Evolutionary conservation across 2,888 invertebrate species (phyloP).

Genomic region (Plebejus anna): DNA sequence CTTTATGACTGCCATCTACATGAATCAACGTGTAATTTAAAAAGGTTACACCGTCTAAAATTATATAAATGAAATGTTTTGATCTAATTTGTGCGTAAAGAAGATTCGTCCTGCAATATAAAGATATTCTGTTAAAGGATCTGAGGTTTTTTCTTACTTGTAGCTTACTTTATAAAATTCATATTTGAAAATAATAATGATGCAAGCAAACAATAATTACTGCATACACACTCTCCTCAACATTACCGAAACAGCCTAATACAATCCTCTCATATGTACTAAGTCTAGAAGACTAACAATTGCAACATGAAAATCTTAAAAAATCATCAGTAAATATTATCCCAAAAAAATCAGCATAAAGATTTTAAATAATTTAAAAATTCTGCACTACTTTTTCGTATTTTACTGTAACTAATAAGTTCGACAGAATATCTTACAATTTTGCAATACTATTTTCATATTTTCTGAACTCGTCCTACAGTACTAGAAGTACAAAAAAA

Average conservation of each 20-base stretch:
- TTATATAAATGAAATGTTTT: neutral
- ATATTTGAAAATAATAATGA: too few species aligned
- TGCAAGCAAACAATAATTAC: too few species aligned
- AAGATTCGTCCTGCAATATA: neutral
- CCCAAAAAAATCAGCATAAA: neutral
- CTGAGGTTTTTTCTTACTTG: neutral
- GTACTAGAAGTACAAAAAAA: too few species aligned
- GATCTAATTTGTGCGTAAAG: neutral
- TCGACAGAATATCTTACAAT: too few species aligned
- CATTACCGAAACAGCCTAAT: neutral
- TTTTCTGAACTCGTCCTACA: neutral
- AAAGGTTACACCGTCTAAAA: neutral
- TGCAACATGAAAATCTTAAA: neutral
- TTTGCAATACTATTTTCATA: neutral
- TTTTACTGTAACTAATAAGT: neutral
- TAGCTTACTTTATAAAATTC: neutral
- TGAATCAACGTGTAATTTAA: slow-evolving; percentile 5
- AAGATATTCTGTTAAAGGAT: neutral
- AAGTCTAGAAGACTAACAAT: neutral
- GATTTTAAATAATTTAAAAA: neutral
- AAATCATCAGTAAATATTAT: neutral
- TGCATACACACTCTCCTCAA: too few species aligned
- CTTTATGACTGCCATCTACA: slow-evolving; percentile 13
- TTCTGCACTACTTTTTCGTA: neutral
- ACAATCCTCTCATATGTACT: neutral